A percentile compares a stretch with the other conserved stretches of the same genome.
Conservation (phyloP, 1,140 invertebrate genomes). For the Oryctes rhinoceros region DNA sequence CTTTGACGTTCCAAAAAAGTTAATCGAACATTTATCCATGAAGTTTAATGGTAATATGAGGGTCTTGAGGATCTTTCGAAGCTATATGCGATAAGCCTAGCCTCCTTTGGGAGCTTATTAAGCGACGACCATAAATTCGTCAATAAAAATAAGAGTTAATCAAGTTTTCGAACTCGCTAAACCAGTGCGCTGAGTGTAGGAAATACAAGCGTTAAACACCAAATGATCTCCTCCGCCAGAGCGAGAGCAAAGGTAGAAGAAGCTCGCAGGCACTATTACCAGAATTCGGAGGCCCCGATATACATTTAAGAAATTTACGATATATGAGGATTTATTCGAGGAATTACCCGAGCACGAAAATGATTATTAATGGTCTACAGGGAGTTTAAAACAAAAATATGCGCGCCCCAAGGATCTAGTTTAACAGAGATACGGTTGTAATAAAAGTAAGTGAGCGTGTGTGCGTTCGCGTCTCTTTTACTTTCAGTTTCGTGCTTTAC, state of each 20-base stretch:
- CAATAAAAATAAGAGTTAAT: slow-evolving; percentile 43
- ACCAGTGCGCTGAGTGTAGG: background rate
- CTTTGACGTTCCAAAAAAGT: too few relatives aligned
- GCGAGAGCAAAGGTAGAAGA: too few relatives aligned
- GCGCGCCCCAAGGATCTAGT: slow-evolving; percentile 21
- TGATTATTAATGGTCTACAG: slow-evolving; percentile 37
- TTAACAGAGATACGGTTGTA: slow-evolving; percentile 19
- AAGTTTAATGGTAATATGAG: background rate
- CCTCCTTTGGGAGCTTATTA: slow-evolving; percentile 41
- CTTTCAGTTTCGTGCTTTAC: background rate
- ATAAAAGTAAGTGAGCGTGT: slow-evolving; percentile 9
- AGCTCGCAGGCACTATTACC: background rate
- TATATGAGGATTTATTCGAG: slow-evolving; percentile 41
- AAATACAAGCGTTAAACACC: too few relatives aligned
- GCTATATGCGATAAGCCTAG: background rate
- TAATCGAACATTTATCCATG: background rate
- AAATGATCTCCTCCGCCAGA: too few relatives aligned
- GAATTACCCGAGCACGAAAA: slow-evolving; percentile 37
- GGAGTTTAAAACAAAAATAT: slow-evolving; percentile 40
- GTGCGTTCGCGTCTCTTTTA: background rate
- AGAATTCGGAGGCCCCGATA: slow-evolving; percentile 7
- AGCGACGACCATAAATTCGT: slow-evolving; percentile 44
- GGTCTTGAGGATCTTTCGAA: background rate
- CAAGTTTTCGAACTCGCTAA: slow-evolving; percentile 37
- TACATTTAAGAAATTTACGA: slow-evolving; percentile 42